Evolutionary conservation across 2,888 invertebrate genomes (phyloP).

Genomic region (Cantharis lateralis): DNA sequence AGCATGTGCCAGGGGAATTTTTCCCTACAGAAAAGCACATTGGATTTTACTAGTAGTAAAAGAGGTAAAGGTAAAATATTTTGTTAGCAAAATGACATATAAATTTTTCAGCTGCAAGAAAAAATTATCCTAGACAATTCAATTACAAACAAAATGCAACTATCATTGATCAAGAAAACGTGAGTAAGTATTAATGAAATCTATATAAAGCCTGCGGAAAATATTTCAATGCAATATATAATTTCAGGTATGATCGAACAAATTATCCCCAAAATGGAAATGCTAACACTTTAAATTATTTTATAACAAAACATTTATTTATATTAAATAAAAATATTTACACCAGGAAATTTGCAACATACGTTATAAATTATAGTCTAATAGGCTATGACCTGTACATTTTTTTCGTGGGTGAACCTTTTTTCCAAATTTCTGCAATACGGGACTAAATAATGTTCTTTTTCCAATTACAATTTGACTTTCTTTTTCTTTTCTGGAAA

Average conservation of each 20-base stretch:
- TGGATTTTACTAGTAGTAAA: neutral
- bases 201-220: neutral
- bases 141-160: neutral
- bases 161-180: neutral
- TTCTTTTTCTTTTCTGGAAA: neutral
- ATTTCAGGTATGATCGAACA: neutral
- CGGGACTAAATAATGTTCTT: conserved; percentile 45
- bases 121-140: neutral
- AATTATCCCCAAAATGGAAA: neutral
- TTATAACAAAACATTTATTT: neutral
- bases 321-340: neutral
- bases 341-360: neutral
- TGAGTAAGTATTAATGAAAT: neutral
- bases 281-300: conserved; percentile 12
- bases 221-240: neutral
- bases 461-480: conserved; percentile 39
- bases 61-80: neutral
- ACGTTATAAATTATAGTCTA: conserved; percentile 44
- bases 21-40: neutral
- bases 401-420: conserved; percentile 24
- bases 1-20: conserved; percentile 38
- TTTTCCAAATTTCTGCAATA: conserved; percentile 39
- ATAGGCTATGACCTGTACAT: conserved; percentile 46
- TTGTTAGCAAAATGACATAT: neutral
- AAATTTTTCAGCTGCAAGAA: neutral